Conservation (phyloP, 2,113 vertebrate genomes). For the Micronycteris hirsuta region DNA sequence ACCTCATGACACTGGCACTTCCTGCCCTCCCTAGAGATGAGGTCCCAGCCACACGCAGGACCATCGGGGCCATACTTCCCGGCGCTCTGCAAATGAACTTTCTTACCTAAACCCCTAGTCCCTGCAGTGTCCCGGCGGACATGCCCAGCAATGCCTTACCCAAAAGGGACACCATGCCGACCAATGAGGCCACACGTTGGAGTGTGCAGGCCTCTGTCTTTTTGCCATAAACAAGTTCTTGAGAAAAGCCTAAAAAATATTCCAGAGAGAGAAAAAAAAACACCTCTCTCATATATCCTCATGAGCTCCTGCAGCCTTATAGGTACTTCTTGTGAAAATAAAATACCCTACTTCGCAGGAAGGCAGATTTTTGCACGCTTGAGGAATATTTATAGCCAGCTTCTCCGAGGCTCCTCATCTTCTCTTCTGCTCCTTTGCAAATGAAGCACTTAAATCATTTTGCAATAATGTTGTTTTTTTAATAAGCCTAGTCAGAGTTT, state of each 20-base stretch:
- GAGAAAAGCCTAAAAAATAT: not conserved
- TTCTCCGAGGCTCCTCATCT: not conserved
- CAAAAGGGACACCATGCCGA: not conserved
- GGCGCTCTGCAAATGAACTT: too few species aligned
- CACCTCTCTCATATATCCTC: not conserved
- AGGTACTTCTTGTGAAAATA: not conserved
- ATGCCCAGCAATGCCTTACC: too few species aligned
- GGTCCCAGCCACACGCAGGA: rapidly evolving
- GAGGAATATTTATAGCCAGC: slow-evolving; percentile 46
- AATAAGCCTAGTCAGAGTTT: slow-evolving; percentile 22
- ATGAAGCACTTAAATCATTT: slow-evolving; percentile 53
- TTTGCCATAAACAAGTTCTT: not conserved
- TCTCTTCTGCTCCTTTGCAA: not conserved
- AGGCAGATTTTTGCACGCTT: not conserved
- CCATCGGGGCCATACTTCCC: not conserved
- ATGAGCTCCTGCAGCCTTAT: rapidly evolving
- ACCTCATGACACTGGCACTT: rapidly evolving
- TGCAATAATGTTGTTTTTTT: slow-evolving; percentile 36
- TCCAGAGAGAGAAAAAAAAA: too few species aligned
- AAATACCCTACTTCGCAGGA: not conserved
- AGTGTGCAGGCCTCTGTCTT: rapidly evolving
- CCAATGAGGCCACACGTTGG: not conserved
- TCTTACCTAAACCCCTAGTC: not conserved
- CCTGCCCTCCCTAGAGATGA: not conserved
- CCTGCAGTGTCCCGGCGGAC: rapidly evolving